Evolutionary conservation across 2,888 invertebrate genomes (phyloP).

Genomic region (Melangyna quadrimaculata): DNA sequence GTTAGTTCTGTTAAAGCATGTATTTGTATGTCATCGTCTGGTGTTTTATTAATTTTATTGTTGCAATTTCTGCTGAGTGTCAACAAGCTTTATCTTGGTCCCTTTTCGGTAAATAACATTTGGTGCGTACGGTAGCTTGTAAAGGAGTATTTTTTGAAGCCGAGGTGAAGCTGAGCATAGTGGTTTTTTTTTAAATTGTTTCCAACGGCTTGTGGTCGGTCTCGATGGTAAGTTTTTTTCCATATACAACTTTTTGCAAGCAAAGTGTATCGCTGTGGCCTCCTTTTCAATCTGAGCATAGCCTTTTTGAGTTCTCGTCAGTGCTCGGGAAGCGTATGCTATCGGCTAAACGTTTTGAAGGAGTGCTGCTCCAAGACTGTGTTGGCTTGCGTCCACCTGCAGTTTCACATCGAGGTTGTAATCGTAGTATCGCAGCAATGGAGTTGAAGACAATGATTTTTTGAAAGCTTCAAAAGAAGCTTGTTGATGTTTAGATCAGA

Average conservation of each 20-base stretch:
- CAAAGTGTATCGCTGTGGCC: conserved; percentile 56
- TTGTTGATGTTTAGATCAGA: conserved; percentile 47
- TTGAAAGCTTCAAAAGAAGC: conserved; percentile 46
- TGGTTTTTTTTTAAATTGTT: conserved; percentile 74
- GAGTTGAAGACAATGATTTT: conserved; percentile 59
- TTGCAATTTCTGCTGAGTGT: conserved; percentile 69
- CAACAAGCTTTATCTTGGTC: conserved; percentile 72
- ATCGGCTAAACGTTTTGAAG: conserved; percentile 77
- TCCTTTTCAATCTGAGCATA: conserved; percentile 64
- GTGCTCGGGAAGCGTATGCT: conserved; percentile 76
- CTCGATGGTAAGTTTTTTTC: too few relatives aligned
- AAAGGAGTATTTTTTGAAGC: conserved; percentile 74
- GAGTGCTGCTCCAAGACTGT: conserved; percentile 74
- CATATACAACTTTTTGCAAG: conserved; percentile 74
- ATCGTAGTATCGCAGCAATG: conserved; percentile 74
- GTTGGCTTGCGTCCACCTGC: conserved; percentile 71
- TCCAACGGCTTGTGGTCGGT: conserved; percentile 75
- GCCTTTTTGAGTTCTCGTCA: conserved; percentile 71
- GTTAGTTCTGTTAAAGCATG: conserved; percentile 15
- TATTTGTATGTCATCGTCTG: conserved; percentile 56
- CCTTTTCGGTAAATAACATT: conserved; percentile 73
- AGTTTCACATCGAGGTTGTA: conserved; percentile 72
- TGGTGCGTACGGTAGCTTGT: conserved; percentile 72
- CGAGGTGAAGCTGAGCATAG: conserved; percentile 60
- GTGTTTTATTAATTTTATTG: not conserved